Conservation (phyloP, 2,797 vertebrate species). For the Lutjanus argentimaculatus region DNA sequence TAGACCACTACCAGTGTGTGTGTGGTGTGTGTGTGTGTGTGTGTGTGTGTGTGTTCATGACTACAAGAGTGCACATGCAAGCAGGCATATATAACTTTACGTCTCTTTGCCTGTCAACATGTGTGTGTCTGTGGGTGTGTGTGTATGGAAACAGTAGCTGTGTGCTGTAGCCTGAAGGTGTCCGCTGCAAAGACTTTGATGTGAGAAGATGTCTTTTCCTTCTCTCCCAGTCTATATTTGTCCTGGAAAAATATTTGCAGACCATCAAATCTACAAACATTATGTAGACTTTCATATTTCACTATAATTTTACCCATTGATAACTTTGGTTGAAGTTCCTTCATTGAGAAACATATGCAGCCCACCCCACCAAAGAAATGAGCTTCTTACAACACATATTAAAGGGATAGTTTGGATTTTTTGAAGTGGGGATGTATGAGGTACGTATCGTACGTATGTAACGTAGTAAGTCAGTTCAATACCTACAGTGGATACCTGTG, state of each 20-base stretch:
- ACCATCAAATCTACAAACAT: not conserved
- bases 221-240: slow-evolving; percentile 20
- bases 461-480: too few species aligned
- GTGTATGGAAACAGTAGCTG: slow-evolving; percentile 28
- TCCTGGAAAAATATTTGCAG: slow-evolving; percentile 48
- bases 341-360: not conserved
- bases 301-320: not conserved
- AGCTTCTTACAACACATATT: too few species aligned
- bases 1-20: not conserved
- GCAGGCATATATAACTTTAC: slow-evolving; percentile 7
- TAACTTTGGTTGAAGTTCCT: not conserved
- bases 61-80: not conserved
- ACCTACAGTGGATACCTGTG: too few species aligned
- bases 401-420: too few species aligned
- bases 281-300: too few species aligned
- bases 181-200: slow-evolving; percentile 45
- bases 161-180: slow-evolving; percentile 44
- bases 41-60: not conserved
- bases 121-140: slow-evolving; percentile 10
- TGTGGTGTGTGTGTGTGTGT: not conserved
- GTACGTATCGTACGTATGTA: too few species aligned
- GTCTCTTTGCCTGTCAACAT: slow-evolving; percentile 25
- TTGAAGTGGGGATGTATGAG: too few species aligned
- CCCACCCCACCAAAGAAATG: too few species aligned
- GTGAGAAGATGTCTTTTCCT: slow-evolving; percentile 10